phyloP scores from a whole-genome alignment of 2,888 invertebrate species.

The Scaptomyza polygonia region DNA sequence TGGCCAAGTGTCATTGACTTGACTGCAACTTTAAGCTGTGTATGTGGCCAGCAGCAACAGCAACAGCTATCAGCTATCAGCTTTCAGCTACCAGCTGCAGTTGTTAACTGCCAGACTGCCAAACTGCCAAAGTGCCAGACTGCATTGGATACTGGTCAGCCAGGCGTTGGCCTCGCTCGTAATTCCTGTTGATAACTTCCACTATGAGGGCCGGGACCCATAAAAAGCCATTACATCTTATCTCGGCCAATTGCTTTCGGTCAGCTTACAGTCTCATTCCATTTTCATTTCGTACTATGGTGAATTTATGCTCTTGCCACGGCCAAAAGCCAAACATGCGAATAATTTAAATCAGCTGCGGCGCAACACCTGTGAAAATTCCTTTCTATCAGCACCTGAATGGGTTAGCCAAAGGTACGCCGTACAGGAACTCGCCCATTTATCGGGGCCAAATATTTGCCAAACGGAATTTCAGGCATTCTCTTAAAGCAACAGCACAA shows the following conservation, averaged over 20 bases:
- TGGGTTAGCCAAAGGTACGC: background rate
- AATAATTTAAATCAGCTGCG: slow-evolving; percentile 72
- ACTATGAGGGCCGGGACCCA: slow-evolving; percentile 42
- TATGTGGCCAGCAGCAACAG: slow-evolving; percentile 15
- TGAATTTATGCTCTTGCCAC: slow-evolving; percentile 64
- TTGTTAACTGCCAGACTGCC: too few species aligned
- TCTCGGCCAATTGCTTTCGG: slow-evolving; percentile 72
- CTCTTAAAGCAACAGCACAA: slow-evolving; percentile 38
- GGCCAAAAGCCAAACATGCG: slow-evolving; percentile 63
- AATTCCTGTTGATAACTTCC: slow-evolving; percentile 64
- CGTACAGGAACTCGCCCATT: slow-evolving; percentile 1
- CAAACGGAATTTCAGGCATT: slow-evolving; percentile 60
- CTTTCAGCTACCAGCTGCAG: slow-evolving; percentile 5
- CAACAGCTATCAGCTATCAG: slow-evolving; percentile 5
- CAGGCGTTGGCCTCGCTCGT: slow-evolving; percentile 38
- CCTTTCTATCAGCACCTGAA: slow-evolving; percentile 48
- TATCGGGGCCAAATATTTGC: slow-evolving; percentile 31
- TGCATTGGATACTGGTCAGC: slow-evolving; percentile 16
- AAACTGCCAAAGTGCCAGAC: background rate
- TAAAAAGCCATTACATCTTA: slow-evolving; percentile 74
- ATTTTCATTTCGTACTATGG: background rate
- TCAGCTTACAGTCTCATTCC: slow-evolving; percentile 41
- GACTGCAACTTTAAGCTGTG: slow-evolving; percentile 38
- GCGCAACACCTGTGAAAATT: slow-evolving; percentile 68
- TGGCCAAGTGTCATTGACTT: slow-evolving; percentile 71